Conservation (phyloP, 2,888 invertebrate genomes). For the Conus canariensis region DNA sequence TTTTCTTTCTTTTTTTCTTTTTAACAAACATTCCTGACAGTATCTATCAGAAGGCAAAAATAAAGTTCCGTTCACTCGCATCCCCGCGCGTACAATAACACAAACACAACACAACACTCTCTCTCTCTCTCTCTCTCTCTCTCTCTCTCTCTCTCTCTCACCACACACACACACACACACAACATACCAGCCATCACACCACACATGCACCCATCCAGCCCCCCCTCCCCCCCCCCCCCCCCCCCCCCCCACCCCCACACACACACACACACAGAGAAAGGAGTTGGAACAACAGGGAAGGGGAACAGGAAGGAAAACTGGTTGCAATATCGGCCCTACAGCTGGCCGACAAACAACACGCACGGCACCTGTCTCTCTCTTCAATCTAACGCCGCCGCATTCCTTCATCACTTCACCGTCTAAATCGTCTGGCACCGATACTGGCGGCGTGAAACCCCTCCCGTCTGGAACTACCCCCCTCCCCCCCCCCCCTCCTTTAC, state of each 20-base stretch:
- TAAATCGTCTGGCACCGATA: background rate
- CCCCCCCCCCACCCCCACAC: background rate
- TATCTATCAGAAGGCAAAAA: no score
- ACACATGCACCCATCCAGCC: background rate
- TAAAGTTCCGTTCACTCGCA: no score
- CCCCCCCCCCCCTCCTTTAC: no score
- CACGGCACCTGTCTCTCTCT: conserved; percentile 1
- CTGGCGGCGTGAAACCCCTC: no score
- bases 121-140: no score
- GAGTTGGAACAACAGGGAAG: background rate
- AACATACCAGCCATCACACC: background rate
- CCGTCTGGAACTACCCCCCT: no score
- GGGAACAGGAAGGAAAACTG: background rate
- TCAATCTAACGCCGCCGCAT: background rate
- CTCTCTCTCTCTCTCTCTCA: no score
- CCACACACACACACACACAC: background rate
- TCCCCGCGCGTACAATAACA: no score
- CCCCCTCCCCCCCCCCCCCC: background rate
- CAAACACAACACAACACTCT: background rate
- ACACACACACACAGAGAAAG: background rate
- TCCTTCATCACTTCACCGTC: conserved; percentile 6
- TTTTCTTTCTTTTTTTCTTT: no score
- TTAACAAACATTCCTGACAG: no score
- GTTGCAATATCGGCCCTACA: no score
- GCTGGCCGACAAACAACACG: background rate